A percentile compares a stretch with the other conserved stretches of the same genome.
Evolutionary conservation across 2,797 vertebrate species (phyloP).

Genomic region (Nannoperca australis): DNA sequence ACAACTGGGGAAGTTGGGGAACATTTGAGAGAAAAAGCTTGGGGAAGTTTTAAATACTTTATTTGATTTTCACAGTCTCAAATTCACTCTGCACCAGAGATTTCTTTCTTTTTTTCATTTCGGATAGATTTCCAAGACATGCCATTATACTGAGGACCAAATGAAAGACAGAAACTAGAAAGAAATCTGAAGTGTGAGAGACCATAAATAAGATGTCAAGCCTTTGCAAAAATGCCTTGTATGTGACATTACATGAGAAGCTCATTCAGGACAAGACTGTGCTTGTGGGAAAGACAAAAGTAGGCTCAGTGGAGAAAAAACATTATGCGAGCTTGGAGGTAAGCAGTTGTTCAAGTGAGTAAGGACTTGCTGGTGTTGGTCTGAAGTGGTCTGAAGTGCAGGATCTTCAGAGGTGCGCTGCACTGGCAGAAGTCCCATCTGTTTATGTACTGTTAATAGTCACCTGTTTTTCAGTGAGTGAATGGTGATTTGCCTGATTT

Average conservation of each 20-base stretch:
- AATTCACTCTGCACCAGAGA: slow-evolving; percentile 18
- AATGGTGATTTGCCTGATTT: too few relatives aligned
- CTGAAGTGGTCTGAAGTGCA: neutral
- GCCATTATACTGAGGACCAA: neutral
- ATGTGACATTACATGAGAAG: neutral
- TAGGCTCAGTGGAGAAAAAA: neutral
- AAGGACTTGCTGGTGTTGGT: neutral
- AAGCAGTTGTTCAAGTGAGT: neutral
- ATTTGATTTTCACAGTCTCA: slow-evolving; percentile 31
- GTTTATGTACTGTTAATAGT: too few relatives aligned
- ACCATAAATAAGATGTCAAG: neutral
- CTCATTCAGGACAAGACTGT: neutral
- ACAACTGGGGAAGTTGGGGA: neutral
- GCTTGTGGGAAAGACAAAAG: neutral
- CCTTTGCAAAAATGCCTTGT: neutral
- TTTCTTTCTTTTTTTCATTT: neutral
- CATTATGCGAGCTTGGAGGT: neutral
- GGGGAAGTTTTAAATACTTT: slow-evolving; percentile 32
- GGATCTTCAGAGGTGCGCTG: neutral
- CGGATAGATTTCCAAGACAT: neutral
- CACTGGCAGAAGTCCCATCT: too few relatives aligned
- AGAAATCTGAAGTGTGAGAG: neutral
- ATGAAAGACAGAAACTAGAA: neutral
- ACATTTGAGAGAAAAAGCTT: too few relatives aligned
- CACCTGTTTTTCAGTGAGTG: too few relatives aligned